Base-by-base conservation (phyloP, 1,140 invertebrate genomes). In the Cherax quadricarinatus region DNA sequence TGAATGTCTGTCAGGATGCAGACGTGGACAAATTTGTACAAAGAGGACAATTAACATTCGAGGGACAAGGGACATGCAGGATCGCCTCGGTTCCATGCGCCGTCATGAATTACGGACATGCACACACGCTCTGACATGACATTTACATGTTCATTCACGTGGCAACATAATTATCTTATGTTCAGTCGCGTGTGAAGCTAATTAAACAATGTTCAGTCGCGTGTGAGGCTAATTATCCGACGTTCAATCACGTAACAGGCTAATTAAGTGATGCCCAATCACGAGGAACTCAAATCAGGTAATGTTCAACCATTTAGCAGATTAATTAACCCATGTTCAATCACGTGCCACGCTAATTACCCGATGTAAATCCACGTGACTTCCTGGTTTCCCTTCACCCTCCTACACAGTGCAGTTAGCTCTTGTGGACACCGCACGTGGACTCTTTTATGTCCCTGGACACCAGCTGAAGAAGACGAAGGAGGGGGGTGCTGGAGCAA, bases 31-130 rank as follows among this genome's bases (percentile, higher is more conserved):
- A 80, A 88, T 88, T 73, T 88, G 53, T 21, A 88, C 86, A 88
- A 62, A 88, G 60, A 79, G 51, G 51, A 30, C 78, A 80, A 79
- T 88, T 88, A 80, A 24, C 14, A 30, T 21, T 62, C 62, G 78
- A 66, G 86, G 16, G 86, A 80, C 86, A 62, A 53, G 86, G 24
- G 60, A 88, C 86, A 81, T 53, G 53, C n/a, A 60, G 75, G 41
- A 60, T 62, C 75, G 62, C 78, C 75, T 81, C 41, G 75, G 70
- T 81, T 60, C 86, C 86, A 88, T 88, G 86, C 86, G 86, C 86
- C 75, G 57, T 81, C 86, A 88, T 88, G 86, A 88, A 88, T 88
- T 88, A 88, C 75, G 80, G 86, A 88, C 86, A 88, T 79, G 78
- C 86, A 88, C 78, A 81, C 86, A 79, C 53, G 48, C 24, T 24